Percentiles rank a stretch among this genome's conserved stretches.
Evolutionary conservation across 2,113 vertebrate genomes (phyloP).

Genomic region (Lampris incognitus): DNA sequence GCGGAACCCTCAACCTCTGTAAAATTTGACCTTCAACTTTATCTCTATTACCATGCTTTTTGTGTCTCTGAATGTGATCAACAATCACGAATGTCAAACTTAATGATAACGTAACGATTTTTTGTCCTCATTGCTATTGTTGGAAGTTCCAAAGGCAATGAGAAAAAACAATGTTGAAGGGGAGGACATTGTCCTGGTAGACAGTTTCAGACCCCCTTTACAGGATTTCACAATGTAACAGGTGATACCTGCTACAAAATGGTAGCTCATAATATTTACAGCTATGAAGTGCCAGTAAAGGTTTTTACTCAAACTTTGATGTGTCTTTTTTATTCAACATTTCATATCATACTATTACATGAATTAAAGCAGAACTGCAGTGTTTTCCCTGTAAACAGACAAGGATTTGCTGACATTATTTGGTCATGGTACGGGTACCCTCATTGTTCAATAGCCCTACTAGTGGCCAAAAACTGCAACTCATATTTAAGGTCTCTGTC

Average conservation of each 20-base stretch:
- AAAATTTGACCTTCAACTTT: slow-evolving; percentile 77
- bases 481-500: too few relatives aligned
- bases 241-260: slow-evolving; percentile 75
- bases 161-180: slow-evolving; percentile 60
- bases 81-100: slow-evolving; percentile 78
- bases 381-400: too few relatives aligned
- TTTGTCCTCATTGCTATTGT: slow-evolving; percentile 60
- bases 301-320: slow-evolving; percentile 66
- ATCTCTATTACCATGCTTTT: slow-evolving; percentile 69
- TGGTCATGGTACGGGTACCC: too few relatives aligned
- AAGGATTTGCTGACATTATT: too few relatives aligned
- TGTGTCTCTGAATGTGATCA: slow-evolving; percentile 81
- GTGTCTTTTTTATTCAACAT: not conserved
- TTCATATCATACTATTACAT: not conserved
- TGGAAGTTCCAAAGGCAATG: slow-evolving; percentile 64
- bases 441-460: too few relatives aligned
- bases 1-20: slow-evolving; percentile 67
- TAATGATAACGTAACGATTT: slow-evolving; percentile 60
- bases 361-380: too few relatives aligned
- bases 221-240: slow-evolving; percentile 73
- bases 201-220: slow-evolving; percentile 53
- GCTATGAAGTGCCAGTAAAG: slow-evolving; percentile 81
- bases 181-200: slow-evolving; percentile 57
- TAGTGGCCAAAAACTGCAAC: too few relatives aligned
- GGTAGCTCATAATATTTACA: slow-evolving; percentile 78